Evolutionary conservation across 2,888 invertebrate species (phyloP).

Genomic region (Pseudococcus jackbeardsleyi): DNA sequence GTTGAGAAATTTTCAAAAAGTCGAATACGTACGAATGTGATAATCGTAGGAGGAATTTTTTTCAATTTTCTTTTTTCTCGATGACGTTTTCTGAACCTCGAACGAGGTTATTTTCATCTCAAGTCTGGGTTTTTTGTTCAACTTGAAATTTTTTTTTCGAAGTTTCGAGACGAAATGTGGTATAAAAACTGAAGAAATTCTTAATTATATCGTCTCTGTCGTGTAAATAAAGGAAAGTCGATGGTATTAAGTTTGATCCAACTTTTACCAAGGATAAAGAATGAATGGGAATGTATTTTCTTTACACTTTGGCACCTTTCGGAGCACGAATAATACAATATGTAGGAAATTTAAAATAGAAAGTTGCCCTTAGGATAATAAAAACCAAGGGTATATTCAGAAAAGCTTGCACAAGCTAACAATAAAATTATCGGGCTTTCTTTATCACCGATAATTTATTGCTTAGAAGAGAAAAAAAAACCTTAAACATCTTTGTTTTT

Average conservation of each 20-base stretch:
- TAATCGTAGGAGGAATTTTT: background rate
- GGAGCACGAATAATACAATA: background rate
- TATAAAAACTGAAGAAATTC: background rate
- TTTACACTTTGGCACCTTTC: slow-evolving; percentile 7
- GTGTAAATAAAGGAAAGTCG: too few relatives aligned
- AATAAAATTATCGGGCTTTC: slow-evolving; percentile 49
- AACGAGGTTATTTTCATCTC: background rate
- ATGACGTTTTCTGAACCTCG: background rate
- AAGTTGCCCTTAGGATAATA: slow-evolving; percentile 11
- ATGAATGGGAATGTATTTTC: background rate
- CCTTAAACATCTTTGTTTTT: slow-evolving; percentile 38
- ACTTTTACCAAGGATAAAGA: background rate
- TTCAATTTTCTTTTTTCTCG: background rate
- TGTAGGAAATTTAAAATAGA: background rate
- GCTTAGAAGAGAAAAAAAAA: background rate
- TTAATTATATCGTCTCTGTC: too few relatives aligned
- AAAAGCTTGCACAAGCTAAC: background rate
- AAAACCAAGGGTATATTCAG: background rate
- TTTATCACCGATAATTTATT: slow-evolving; percentile 54
- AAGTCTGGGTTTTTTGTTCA: background rate
- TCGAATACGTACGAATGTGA: background rate
- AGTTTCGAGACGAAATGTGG: background rate
- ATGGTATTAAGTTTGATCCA: too few relatives aligned
- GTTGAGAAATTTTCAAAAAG: background rate
- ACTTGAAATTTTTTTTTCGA: background rate